Conservation (phyloP, 2,113 vertebrate species). For the Lepus timidus region DNA sequence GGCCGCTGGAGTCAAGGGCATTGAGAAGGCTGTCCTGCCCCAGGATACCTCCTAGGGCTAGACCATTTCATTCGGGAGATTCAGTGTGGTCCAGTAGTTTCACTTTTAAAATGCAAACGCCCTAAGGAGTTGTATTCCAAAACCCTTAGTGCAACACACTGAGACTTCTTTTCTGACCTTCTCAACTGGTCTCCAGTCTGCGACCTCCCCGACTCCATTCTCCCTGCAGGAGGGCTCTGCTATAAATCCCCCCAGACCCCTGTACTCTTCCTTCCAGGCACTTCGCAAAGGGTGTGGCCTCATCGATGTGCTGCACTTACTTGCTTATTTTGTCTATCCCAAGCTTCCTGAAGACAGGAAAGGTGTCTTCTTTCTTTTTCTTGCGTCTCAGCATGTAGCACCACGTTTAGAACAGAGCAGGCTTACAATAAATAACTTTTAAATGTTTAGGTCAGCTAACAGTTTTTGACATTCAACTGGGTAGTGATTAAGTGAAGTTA, state of each 20-base stretch:
- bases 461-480: background rate
- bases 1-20: background rate
- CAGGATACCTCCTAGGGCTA: no score
- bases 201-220: rapidly evolving
- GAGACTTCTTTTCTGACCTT: background rate
- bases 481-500: background rate
- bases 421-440: background rate
- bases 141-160: background rate
- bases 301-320: rapidly evolving
- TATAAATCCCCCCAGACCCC: no score
- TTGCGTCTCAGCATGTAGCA: background rate
- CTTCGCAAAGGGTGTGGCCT: background rate
- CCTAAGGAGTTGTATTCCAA: background rate
- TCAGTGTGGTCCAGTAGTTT: background rate
- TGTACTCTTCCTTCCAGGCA: background rate
- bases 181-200: background rate
- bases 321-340: background rate
- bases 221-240: background rate
- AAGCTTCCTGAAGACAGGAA: background rate
- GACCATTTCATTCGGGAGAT: background rate
- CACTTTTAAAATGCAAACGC: background rate
- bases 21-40: background rate
- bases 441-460: background rate
- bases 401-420: background rate
- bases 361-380: background rate